phyloP scores from a whole-genome alignment of 2,113 vertebrate genomes.

The Pleuronectes platessa region DNA sequence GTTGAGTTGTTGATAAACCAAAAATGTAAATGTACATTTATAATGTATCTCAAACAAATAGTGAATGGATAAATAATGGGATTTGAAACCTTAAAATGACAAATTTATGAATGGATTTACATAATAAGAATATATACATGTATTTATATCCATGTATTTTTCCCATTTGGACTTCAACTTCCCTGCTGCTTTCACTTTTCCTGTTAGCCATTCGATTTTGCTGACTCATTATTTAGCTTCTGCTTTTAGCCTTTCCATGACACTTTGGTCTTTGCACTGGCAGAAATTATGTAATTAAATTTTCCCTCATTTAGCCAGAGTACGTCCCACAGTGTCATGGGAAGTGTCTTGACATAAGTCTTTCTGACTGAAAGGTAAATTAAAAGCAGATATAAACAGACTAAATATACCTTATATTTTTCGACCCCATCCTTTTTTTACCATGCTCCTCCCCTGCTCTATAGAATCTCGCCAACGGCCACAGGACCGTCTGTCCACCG shows the following conservation, averaged over 20 bases:
- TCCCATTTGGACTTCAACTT: not conserved
- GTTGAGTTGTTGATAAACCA: too few relatives aligned
- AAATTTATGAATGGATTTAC: too few relatives aligned
- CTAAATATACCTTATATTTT: not conserved
- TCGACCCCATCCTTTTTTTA: not conserved
- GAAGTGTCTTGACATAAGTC: not conserved
- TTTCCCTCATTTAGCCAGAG: not conserved
- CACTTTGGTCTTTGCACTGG: not conserved
- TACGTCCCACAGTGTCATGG: too few relatives aligned
- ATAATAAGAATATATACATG: not conserved
- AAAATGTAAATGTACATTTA: too few relatives aligned
- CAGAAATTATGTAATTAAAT: not conserved
- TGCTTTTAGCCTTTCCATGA: not conserved
- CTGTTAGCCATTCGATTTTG: not conserved
- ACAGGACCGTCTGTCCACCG: not conserved
- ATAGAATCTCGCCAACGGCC: constrained; percentile 1
- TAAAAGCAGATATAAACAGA: not conserved
- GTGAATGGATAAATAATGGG: too few relatives aligned
- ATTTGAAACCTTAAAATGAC: too few relatives aligned
- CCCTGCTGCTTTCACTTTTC: not conserved
- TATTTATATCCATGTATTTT: not conserved
- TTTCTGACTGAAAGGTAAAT: not conserved
- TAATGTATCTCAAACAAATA: too few relatives aligned
- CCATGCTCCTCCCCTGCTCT: not conserved
- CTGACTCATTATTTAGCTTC: not conserved